Percentiles rank a stretch among this genome's conserved stretches.
phyloP scores from a whole-genome alignment of 2,888 invertebrate species.

The Adineta ricciae region DNA sequence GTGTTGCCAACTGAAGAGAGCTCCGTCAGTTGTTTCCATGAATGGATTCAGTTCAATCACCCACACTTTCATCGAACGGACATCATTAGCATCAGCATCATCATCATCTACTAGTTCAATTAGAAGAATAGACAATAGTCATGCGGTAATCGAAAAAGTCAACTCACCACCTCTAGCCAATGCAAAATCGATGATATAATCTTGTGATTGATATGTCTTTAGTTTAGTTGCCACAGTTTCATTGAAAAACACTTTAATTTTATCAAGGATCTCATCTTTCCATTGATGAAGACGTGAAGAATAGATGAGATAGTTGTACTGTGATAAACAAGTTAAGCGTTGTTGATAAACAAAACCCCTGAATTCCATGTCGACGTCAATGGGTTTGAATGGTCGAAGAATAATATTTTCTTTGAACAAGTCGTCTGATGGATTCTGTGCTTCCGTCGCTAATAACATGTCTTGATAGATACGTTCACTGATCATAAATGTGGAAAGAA shows the following conservation, averaged over 20 bases:
- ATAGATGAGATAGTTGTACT: slow-evolving; percentile 41
- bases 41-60: slow-evolving; percentile 43
- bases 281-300: slow-evolving; percentile 37
- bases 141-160: neutral
- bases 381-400: slow-evolving; percentile 39
- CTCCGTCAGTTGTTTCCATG: slow-evolving; percentile 41
- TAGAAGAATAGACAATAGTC: neutral
- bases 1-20: slow-evolving; percentile 41
- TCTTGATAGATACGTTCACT: slow-evolving; percentile 43
- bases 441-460: slow-evolving; percentile 39
- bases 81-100: slow-evolving; percentile 32
- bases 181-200: slow-evolving; percentile 41
- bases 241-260: slow-evolving; percentile 37
- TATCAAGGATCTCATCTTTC: slow-evolving; percentile 36
- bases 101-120: too few species aligned
- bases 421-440: slow-evolving; percentile 22
- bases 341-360: slow-evolving; percentile 40
- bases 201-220: slow-evolving; percentile 36
- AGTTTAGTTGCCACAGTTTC: slow-evolving; percentile 37
- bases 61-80: slow-evolving; percentile 37
- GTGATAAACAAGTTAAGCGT: slow-evolving; percentile 39
- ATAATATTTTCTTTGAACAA: slow-evolving; percentile 40
- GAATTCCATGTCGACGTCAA: slow-evolving; percentile 43
- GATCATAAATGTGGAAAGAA: slow-evolving; percentile 39
- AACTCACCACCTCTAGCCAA: slow-evolving; percentile 29